Evolutionary conservation across 2,113 vertebrate genomes (phyloP).

Genomic region (Dromas ardeola): DNA sequence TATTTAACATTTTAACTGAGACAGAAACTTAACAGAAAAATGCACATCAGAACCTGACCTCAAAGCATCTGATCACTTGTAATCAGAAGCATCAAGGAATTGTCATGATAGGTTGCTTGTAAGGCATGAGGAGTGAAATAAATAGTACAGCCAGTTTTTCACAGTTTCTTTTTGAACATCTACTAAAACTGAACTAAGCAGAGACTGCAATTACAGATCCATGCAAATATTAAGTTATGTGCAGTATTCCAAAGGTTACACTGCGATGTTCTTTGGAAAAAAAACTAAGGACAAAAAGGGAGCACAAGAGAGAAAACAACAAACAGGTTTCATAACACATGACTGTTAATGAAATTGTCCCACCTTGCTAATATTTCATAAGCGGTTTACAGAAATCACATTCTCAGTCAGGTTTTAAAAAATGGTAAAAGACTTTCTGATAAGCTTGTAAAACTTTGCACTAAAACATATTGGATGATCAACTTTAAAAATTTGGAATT

Average conservation of each 20-base stretch:
- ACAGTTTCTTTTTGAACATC: neutral
- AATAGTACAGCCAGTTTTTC: neutral
- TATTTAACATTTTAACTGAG: neutral
- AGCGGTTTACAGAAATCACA: neutral
- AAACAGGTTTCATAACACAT: neutral
- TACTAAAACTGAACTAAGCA: neutral
- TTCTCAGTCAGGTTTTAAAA: neutral
- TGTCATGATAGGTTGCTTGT: neutral
- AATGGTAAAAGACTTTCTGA: neutral
- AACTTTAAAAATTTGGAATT: neutral
- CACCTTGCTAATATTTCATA: rapidly evolving
- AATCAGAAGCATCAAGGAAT: neutral
- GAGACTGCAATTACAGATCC: neutral
- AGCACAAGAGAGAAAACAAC: neutral
- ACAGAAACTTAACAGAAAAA: neutral
- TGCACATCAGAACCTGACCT: neutral
- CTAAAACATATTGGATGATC: neutral
- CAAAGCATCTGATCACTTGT: neutral
- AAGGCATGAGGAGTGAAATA: neutral
- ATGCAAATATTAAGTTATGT: neutral
- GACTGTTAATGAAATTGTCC: neutral
- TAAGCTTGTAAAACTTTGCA: neutral
- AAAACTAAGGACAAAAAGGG: neutral
- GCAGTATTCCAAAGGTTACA: neutral
- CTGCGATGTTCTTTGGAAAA: neutral